A percentile compares a stretch with the other conserved stretches of the same genome.
Conservation (phyloP, 2,888 invertebrate genomes). For the Scaptodrosophila latifasciaeformis region DNA sequence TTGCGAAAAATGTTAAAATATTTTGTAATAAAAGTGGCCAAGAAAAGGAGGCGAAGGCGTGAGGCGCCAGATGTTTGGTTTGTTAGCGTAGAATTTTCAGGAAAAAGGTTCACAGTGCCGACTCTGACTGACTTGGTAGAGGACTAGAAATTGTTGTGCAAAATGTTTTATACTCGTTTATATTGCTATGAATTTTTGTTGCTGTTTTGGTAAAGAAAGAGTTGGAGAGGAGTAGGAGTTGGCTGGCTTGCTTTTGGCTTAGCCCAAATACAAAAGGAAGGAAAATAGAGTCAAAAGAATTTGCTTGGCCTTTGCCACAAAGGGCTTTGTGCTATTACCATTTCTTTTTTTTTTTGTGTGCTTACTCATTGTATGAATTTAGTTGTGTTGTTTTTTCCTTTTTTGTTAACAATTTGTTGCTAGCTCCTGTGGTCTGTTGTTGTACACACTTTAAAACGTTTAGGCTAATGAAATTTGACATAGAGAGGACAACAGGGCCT, state of each 20-base stretch:
- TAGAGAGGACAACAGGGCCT: conserved; percentile 30
- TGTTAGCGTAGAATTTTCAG: no score
- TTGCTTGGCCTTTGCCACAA: conserved; percentile 58
- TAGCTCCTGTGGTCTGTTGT: conserved; percentile 34
- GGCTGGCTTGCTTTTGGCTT: conserved; percentile 11
- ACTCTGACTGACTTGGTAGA: neutral
- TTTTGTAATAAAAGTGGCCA: conserved; percentile 56
- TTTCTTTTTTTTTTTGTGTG: neutral
- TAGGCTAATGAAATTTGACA: conserved; percentile 66
- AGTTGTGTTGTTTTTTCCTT: neutral
- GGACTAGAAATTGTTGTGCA: conserved; percentile 53
- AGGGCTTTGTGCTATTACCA: conserved; percentile 26
- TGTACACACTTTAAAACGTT: conserved; percentile 65
- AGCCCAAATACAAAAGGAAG: conserved; percentile 42
- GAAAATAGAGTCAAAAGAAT: conserved; percentile 63
- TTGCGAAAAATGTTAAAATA: conserved; percentile 67
- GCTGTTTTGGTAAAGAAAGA: no score
- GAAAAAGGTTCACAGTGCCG: neutral
- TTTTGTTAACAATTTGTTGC: conserved; percentile 28
- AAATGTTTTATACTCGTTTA: conserved; percentile 56
- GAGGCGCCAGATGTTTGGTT: neutral
- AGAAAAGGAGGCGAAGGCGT: neutral
- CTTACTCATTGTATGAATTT: conserved; percentile 5
- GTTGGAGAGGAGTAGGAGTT: no score
- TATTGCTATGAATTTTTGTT: conserved; percentile 60